phyloP scores from a whole-genome alignment of 2,888 invertebrate genomes.

The Malthinus seriepunctatus region DNA sequence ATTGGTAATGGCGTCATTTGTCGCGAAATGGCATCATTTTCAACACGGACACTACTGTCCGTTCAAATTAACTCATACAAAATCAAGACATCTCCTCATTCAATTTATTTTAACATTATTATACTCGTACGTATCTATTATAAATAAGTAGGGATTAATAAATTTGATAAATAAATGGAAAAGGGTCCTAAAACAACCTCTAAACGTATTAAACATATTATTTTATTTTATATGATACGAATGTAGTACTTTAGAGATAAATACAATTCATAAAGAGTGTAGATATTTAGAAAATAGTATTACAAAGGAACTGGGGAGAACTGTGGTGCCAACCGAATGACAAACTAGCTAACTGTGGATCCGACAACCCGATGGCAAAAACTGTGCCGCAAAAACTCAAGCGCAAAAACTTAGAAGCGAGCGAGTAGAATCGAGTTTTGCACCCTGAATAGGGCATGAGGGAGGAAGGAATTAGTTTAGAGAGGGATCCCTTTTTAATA shows the following conservation, averaged over 20 bases:
- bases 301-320: constrained; percentile 38
- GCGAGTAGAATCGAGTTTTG: constrained; percentile 34
- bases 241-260: constrained; percentile 13
- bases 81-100: not conserved
- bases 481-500: constrained; percentile 18
- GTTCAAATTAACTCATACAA: constrained; percentile 22
- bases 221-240: constrained; percentile 19
- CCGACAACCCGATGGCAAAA: constrained; percentile 51
- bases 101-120: not conserved
- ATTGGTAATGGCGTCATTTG: constrained; percentile 52
- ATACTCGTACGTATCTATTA: not conserved
- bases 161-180: not conserved
- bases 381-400: constrained; percentile 46
- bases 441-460: constrained; percentile 27
- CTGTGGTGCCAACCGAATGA: constrained; percentile 53
- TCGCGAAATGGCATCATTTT: constrained; percentile 37
- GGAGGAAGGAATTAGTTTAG: constrained; percentile 39
- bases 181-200: not conserved
- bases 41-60: constrained; percentile 28
- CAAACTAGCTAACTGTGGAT: constrained; percentile 58
- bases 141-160: not conserved
- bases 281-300: constrained; percentile 34
- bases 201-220: not conserved
- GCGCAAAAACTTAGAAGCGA: constrained; percentile 45
- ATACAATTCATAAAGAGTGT: constrained; percentile 32